Conservation (phyloP, 2,888 invertebrate genomes). For the Lycaena phlaeas region DNA sequence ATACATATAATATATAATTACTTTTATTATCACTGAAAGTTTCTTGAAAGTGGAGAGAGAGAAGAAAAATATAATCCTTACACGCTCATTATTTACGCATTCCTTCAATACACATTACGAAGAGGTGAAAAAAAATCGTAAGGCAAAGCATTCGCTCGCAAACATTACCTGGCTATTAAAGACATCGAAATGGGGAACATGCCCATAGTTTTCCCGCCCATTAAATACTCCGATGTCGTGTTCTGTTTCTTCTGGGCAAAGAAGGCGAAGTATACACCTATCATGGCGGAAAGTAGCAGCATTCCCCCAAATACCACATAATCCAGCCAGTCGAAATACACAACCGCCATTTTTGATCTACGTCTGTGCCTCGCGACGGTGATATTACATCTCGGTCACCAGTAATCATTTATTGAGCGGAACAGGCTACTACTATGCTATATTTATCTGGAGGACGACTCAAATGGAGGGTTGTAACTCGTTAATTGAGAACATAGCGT, state of each 20-base stretch:
- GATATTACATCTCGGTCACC: slow-evolving; percentile 14
- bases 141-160: no score
- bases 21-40: no score
- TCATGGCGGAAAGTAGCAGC: slow-evolving; percentile 76
- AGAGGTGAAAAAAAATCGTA: no score
- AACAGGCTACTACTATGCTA: slow-evolving; percentile 14
- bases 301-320: slow-evolving; percentile 77
- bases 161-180: slow-evolving; percentile 79
- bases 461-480: slow-evolving; percentile 20
- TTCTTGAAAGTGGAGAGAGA: no score
- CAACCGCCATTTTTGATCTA: slow-evolving; percentile 47
- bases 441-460: slow-evolving; percentile 21
- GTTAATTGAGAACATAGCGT: slow-evolving; percentile 19
- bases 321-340: slow-evolving; percentile 76
- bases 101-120: no score
- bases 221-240: slow-evolving; percentile 80
- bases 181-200: slow-evolving; percentile 85
- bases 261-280: slow-evolving; percentile 81
- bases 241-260: slow-evolving; percentile 78
- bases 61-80: no score
- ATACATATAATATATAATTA: no score
- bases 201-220: slow-evolving; percentile 85
- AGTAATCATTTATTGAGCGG: slow-evolving; percentile 9
- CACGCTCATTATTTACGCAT: no score
- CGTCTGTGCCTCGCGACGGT: slow-evolving; percentile 18